Base-by-base conservation (phyloP, 2,888 invertebrate species). In the Imbricaverruca yamaguchii region DNA sequence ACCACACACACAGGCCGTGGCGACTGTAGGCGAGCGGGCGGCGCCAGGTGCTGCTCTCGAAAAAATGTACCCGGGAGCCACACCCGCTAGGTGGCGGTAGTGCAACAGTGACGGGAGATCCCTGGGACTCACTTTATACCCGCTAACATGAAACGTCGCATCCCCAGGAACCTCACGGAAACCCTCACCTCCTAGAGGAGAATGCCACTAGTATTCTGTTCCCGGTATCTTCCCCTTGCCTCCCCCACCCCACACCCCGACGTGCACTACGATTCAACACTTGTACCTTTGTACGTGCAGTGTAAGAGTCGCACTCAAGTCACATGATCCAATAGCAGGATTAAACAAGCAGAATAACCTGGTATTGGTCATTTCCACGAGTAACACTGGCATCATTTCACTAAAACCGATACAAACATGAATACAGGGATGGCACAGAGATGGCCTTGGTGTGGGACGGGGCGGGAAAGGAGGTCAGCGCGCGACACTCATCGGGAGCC, bases 41-140 rank as follows among this genome's bases (percentile, higher is more conserved):
- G 82, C 61, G 69, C 80, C 80, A 83, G 90, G 88, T 91, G 95
- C 87, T 93, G 93, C 88, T 94, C 39, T 39, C 39, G 39, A 39
- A 1, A 39, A 21, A 23, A 21, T 25, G 55, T 23, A 81, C 80
- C 65, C 61, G 69, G 39, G 56, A 23, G 78, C 84, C 80, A 63
- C 77, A 80, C 56, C 39, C 21, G 57, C 18, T n/a, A 12, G 13
- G 15, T 15, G 21, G 80, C 15, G 53, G 11, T 80, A 8, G 1
- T 18, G 18, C 18, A 2, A 18, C 18, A 18, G 21, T 2, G 21
- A 15, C 0, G 23, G 8, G n/a, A n/a, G 39, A 15, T 13, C 15
- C 23, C 55, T 6, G 9, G 18, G 55, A 39, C 0, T 1, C 13
- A 23, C 53, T n/a, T 13, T 0, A 8, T 67, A 39, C n/a, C 2